Percentiles rank a stretch among this genome's conserved stretches.
Evolutionary conservation across 2,113 vertebrate species (phyloP).

Genomic region (Zosterops pallidus): DNA sequence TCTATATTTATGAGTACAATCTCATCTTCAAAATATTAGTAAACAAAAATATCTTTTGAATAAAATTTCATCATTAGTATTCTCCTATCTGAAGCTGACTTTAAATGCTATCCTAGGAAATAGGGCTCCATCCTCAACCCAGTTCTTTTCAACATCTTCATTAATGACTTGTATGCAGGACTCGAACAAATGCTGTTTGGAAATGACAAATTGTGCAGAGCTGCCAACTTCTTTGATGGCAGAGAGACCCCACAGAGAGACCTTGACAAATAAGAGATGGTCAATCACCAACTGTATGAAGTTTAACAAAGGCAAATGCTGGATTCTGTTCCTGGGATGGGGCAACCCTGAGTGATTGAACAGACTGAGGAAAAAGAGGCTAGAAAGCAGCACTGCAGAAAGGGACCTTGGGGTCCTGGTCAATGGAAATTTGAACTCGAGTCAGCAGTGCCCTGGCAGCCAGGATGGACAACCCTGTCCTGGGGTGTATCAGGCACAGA

Average conservation of each 20-base stretch:
- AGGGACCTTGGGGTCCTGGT: background rate
- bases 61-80: background rate
- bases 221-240: background rate
- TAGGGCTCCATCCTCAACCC: background rate
- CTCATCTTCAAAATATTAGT: constrained; percentile 40
- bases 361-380: accelerated
- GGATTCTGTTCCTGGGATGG: background rate
- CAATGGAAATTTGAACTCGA: accelerated
- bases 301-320: background rate
- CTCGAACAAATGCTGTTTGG: background rate
- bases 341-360: background rate
- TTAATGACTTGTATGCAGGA: background rate
- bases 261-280: background rate
- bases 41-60: constrained; percentile 28
- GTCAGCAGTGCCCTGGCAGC: background rate
- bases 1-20: constrained; percentile 55
- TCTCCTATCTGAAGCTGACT: background rate
- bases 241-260: background rate
- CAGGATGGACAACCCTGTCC: background rate
- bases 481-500: background rate
- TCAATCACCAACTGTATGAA: background rate
- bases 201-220: background rate
- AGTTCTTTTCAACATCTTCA: background rate
- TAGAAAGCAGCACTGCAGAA: accelerated
- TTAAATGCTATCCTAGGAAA: background rate